A percentile compares a stretch with the other conserved stretches of the same genome.
phyloP scores from a whole-genome alignment of 2,888 invertebrate species.

The Aleiodes alternator region DNA sequence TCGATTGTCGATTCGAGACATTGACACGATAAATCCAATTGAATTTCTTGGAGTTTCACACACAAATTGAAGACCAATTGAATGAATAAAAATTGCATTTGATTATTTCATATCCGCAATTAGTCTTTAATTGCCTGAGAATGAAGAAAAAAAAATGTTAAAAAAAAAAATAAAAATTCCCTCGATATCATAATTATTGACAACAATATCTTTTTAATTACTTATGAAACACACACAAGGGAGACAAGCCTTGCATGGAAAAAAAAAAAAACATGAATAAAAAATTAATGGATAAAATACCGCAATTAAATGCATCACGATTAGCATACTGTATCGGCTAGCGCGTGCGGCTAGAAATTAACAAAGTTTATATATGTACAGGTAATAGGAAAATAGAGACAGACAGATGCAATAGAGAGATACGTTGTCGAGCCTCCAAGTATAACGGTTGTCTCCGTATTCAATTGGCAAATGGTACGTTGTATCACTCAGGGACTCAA shows the following conservation, averaged over 20 bases:
- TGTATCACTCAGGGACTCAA: constrained; percentile 62
- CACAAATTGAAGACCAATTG: too few relatives aligned
- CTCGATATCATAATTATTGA: too few relatives aligned
- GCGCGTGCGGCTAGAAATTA: constrained; percentile 19
- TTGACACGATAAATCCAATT: constrained; percentile 41
- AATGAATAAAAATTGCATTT: constrained; percentile 4
- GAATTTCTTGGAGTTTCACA: not conserved
- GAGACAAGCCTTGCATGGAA: not conserved
- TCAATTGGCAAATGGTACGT: constrained; percentile 40
- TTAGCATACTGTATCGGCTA: constrained; percentile 57
- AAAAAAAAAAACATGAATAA: not conserved
- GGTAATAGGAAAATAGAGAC: constrained; percentile 26
- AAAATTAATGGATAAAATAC: constrained; percentile 18
- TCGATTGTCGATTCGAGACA: constrained; percentile 36
- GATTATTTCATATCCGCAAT: not conserved
- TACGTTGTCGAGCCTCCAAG: constrained; percentile 65
- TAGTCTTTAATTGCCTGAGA: not conserved
- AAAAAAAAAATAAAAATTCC: too few relatives aligned
- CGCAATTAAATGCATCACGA: constrained; percentile 39
- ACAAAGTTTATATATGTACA: not conserved
- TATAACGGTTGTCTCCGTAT: constrained; percentile 62
- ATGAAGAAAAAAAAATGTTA: not conserved
- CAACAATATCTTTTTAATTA: too few relatives aligned
- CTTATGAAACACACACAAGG: too few relatives aligned
- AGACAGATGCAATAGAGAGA: not conserved